Percentiles rank a stretch among this genome's conserved stretches.
phyloP scores from a whole-genome alignment of 2,797 vertebrate species.

The Salarias fasciatus region DNA sequence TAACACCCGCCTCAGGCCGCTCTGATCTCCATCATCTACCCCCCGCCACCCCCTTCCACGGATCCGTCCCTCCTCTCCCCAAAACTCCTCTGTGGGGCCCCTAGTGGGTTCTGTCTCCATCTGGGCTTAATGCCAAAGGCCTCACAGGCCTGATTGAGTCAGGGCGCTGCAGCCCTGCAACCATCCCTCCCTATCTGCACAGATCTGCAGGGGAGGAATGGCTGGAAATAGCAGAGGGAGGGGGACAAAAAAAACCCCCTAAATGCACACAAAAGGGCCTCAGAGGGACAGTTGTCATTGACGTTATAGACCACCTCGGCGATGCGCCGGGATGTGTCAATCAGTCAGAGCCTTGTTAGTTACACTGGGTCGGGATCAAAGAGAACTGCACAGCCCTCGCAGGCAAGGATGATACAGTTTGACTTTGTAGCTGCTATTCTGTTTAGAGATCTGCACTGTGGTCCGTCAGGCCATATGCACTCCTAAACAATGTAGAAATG shows the following conservation, averaged over 20 bases:
- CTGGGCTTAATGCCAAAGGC: slow-evolving; percentile 82
- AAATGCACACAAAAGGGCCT: slow-evolving; percentile 62
- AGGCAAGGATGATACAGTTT: slow-evolving; percentile 40
- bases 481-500: too few relatives aligned
- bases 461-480: too few relatives aligned
- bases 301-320: slow-evolving; percentile 50
- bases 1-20: slow-evolving; percentile 84
- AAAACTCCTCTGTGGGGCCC: slow-evolving; percentile 60
- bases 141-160: slow-evolving; percentile 75
- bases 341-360: slow-evolving; percentile 43
- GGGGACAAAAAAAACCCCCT: slow-evolving; percentile 32
- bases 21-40: slow-evolving; percentile 67
- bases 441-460: slow-evolving; percentile 22
- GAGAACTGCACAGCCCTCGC: slow-evolving; percentile 27
- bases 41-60: not conserved
- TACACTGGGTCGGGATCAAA: slow-evolving; percentile 41
- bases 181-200: slow-evolving; percentile 64
- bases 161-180: slow-evolving; percentile 72
- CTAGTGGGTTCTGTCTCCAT: slow-evolving; percentile 76
- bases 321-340: slow-evolving; percentile 36
- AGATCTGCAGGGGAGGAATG: slow-evolving; percentile 58
- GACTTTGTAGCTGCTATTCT: slow-evolving; percentile 28
- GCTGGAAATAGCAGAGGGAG: slow-evolving; percentile 43
- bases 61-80: slow-evolving; percentile 12
- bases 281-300: slow-evolving; percentile 68